These are phyloP conservation scores for Pristionchus entomophagus DNA, from an alignment of 2,888 invertebrate species.

Conservation along the genomic window DNA sequence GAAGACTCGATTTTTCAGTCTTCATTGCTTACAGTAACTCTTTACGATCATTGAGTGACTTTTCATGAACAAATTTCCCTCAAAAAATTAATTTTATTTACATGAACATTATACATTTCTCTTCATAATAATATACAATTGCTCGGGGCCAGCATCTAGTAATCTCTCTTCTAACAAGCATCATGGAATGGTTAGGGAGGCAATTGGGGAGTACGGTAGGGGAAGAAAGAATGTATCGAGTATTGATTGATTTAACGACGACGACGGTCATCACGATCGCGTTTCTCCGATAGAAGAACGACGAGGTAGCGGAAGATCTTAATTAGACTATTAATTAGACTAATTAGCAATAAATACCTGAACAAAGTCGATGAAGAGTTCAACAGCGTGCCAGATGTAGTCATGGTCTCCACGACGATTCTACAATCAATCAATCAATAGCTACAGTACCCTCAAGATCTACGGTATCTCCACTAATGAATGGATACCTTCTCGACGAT, in stretches of 20 bases:
- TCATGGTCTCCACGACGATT: constrained; percentile 87
- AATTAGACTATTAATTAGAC: not conserved
- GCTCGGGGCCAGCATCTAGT: not conserved
- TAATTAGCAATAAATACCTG: constrained; percentile 83
- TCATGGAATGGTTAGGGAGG: constrained; percentile 26
- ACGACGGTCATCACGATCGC: constrained; percentile 45
- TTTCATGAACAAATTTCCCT: not conserved
- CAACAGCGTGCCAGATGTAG: constrained; percentile 85
- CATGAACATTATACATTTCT: constrained; percentile 26
- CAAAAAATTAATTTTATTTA: not conserved
- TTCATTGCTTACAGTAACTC: not conserved
- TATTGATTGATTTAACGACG: constrained; percentile 36
- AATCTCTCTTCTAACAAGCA: constrained; percentile 24
- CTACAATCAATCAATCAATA: constrained; percentile 26
- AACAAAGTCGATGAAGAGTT: constrained; percentile 94
- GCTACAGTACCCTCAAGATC: not conserved
- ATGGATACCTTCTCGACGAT: constrained; percentile 64
- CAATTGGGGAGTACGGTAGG: constrained; percentile 9
- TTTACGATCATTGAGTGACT: not conserved
- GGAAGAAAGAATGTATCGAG: not conserved
- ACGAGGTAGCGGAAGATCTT: constrained; percentile 49
- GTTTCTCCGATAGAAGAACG: constrained; percentile 42
- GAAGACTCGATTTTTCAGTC: not conserved
- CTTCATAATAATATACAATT: not conserved
- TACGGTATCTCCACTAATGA: not conserved